These are phyloP conservation scores for Chaetoderma sp. DNA, from an alignment of 2,888 invertebrate genomes.

Conservation along the genomic window DNA sequence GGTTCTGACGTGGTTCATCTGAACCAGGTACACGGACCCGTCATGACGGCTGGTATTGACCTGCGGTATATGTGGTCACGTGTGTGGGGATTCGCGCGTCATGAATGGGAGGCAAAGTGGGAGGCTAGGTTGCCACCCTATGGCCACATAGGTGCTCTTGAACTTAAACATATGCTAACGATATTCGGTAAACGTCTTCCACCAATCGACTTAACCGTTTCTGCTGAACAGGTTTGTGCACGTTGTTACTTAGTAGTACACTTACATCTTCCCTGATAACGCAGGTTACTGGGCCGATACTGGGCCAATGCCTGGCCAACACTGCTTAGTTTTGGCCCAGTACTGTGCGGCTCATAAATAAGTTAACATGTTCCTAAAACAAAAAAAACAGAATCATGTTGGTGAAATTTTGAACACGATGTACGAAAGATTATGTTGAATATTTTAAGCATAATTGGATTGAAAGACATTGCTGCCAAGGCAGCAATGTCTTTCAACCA, in stretches of 20 bases:
- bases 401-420: no score
- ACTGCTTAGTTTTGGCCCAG: neutral
- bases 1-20: constrained; percentile 88
- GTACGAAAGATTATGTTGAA: no score
- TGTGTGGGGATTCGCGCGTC: constrained; percentile 71
- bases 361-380: no score
- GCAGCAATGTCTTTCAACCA: no score
- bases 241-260: neutral
- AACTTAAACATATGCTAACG: constrained; percentile 76
- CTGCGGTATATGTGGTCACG: constrained; percentile 61
- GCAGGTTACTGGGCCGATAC: no score
- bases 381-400: no score
- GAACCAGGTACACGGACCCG: constrained; percentile 79
- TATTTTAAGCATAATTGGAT: no score
- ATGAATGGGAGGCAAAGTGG: constrained; percentile 78
- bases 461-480: no score
- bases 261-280: no score
- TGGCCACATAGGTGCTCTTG: constrained; percentile 77
- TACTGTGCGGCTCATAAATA: no score
- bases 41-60: constrained; percentile 72
- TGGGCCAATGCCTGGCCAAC: no score
- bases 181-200: constrained; percentile 74
- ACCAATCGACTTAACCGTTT: constrained; percentile 75
- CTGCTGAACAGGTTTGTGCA: constrained; percentile 76
- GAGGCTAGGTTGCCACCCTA: constrained; percentile 69